Base-by-base conservation (phyloP, 2,797 vertebrate species). In the Rhabdomys pumilio region DNA sequence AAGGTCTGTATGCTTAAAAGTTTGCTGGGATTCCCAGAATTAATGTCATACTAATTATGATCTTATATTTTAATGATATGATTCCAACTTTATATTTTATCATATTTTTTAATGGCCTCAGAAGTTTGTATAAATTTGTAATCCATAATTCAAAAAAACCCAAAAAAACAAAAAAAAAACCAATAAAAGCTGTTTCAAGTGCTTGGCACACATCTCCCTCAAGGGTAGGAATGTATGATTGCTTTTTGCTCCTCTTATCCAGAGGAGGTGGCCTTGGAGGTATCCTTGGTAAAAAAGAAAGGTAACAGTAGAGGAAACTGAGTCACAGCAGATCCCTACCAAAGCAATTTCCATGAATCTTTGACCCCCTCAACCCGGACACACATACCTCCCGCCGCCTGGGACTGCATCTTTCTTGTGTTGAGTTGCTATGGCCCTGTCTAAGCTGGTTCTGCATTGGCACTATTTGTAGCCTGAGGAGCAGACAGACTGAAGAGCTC, bases 361-460 rank as follows among this genome's bases (percentile, higher is more conserved):
- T 17, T 97, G 97, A 98, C 98, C 26, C 59, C 34, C 5, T 5
- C 26, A 69, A 67, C 94, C 12, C 0, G 5, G 14, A 19, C 1
- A 15, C 13, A 81, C 22, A 22, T 29, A 15, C 24, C 98, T 97
- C 89, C 90, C 96, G 96, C 97, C 98, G 97, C 98, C 97, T 97
- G 98, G 98, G 98, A 98, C 98, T 97, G 97, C 97, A 98, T 98
- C 98, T 98, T 98, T 98, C 98, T 98, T 98, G 98, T 98, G 98
- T 98, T 99, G 98, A 99, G 99, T 99, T 61, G 55, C 72, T 19
- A 6, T 61, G 38, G 26, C 86, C 72, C 53, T 61, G 34, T 76
- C 86, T 41, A 47, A 89, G 55, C 50, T 55, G 47, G 11, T 24
- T 57, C 86, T 44, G 69, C n/a, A 5, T 75, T 63, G 87, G 53